Base-by-base conservation (phyloP, 2,113 vertebrate genomes). In the Xyliphius kryptos region DNA sequence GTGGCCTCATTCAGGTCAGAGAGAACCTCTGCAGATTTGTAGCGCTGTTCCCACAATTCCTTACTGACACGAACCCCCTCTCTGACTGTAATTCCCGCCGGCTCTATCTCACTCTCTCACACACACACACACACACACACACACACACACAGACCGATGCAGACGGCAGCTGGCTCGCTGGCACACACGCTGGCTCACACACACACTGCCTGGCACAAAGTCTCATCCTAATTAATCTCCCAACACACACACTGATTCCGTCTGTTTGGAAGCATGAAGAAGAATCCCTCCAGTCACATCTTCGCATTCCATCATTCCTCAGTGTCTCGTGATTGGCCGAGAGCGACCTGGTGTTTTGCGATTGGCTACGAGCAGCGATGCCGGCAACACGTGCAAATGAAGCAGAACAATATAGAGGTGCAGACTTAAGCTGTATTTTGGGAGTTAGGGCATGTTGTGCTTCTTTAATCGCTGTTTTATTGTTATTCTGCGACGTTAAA, bases 1-100 rank as follows among this genome's bases (percentile, higher is more conserved):
- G 15, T 53, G 66, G 5, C 10, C 10, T 70, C 66, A 32, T 75
- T 57, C 64, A 52, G 61, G 64, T 67, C 72, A 75, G 60, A 76
- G 57, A 46, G 56, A 59, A 59, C 32, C 56, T 46, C 20, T 59
- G 56, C 56, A 59, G 56, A 59, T 59, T 59, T 59, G 56, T 59
- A 59, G 46, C 26, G 41, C 56, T 59, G 41, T 59, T 47, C 56
- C 44, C 40, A 59, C 56, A 59, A 59, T 59, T 59, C 56, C 56
- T 43, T 17, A 59, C 56, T 59, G 56, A 59, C 56, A 59, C 43
- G 32, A 46, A 59, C 21, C 19, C 56, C 44, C n/a, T n/a, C n/a
- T n/a, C n/a, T n/a, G n/a, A n/a, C 44, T 41, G 44, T 43, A 59
- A 59, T 59, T 47, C 56, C 56, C 56, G 46, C 43, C 43, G 56